Percentiles rank a stretch among this genome's conserved stretches.
Conservation (phyloP, 2,888 invertebrate genomes). For the Drosophila bunnanda region DNA sequence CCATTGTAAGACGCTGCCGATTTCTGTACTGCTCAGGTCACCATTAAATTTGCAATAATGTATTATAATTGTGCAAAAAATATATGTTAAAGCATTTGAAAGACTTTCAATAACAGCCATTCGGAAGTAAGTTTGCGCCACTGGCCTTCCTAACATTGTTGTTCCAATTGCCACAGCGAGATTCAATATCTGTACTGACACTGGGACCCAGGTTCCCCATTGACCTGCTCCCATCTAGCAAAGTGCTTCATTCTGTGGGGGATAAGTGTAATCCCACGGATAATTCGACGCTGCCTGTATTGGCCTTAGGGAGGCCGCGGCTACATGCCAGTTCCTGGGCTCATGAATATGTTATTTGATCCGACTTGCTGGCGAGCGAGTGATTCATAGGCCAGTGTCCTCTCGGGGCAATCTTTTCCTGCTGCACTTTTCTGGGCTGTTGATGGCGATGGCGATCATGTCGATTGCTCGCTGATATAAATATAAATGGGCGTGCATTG, state of each 20-base stretch:
- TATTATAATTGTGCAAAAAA: neutral
- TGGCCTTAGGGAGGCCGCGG: slow-evolving; percentile 40
- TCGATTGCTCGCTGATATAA: slow-evolving; percentile 72
- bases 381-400: slow-evolving; percentile 65
- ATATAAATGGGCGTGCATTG: slow-evolving; percentile 66
- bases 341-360: slow-evolving; percentile 36
- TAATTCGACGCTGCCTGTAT: slow-evolving; percentile 44
- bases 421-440: slow-evolving; percentile 33
- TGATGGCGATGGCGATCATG: slow-evolving; percentile 58
- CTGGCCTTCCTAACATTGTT: slow-evolving; percentile 13
- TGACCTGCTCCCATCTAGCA: slow-evolving; percentile 10
- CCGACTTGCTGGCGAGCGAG: slow-evolving; percentile 49
- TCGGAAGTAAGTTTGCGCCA: slow-evolving; percentile 2
- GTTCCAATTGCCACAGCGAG: slow-evolving; percentile 20
- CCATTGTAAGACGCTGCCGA: neutral
- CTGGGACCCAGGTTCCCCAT: slow-evolving; percentile 2
- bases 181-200: slow-evolving; percentile 39
- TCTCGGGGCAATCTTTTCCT: slow-evolving; percentile 52
- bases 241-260: slow-evolving; percentile 21
- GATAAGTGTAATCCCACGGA: slow-evolving; percentile 11
- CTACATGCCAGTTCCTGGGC: slow-evolving; percentile 17
- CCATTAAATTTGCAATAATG: neutral
- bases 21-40: slow-evolving; percentile 1
- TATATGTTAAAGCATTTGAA: slow-evolving; percentile 3
- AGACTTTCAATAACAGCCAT: neutral